These are phyloP conservation scores for Monoplex corrugatus DNA, from an alignment of 2,888 invertebrate genomes.

Conservation along the genomic window DNA sequence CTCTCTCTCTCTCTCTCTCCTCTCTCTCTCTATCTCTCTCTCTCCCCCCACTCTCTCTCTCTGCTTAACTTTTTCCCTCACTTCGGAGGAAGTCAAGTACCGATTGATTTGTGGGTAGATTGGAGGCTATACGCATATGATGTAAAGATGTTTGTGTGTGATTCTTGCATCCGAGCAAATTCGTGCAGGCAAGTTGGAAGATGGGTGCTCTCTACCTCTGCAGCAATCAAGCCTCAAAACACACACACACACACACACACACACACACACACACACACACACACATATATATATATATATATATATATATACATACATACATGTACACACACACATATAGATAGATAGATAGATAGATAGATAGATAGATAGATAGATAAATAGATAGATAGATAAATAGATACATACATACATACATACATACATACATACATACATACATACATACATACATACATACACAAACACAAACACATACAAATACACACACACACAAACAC, in stretches of 20 bases:
- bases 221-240: background rate
- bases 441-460: background rate
- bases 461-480: background rate
- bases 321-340: background rate
- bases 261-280: background rate
- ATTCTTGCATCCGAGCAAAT: too few relatives aligned
- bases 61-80: too few relatives aligned
- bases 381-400: background rate
- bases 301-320: background rate
- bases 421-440: background rate
- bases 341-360: background rate
- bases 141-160: too few relatives aligned
- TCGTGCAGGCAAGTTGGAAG: too few relatives aligned
- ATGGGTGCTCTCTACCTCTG: too few relatives aligned
- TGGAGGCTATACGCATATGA: too few relatives aligned
- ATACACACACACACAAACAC: background rate
- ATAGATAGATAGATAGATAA: background rate
- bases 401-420: background rate
- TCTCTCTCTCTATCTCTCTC: background rate
- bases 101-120: background rate
- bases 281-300: background rate
- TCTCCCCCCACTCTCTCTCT: background rate
- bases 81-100: background rate
- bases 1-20: background rate
- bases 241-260: constrained; percentile 1